Conservation (phyloP, 2,888 invertebrate genomes). For the Eremobia ochroleuca region DNA sequence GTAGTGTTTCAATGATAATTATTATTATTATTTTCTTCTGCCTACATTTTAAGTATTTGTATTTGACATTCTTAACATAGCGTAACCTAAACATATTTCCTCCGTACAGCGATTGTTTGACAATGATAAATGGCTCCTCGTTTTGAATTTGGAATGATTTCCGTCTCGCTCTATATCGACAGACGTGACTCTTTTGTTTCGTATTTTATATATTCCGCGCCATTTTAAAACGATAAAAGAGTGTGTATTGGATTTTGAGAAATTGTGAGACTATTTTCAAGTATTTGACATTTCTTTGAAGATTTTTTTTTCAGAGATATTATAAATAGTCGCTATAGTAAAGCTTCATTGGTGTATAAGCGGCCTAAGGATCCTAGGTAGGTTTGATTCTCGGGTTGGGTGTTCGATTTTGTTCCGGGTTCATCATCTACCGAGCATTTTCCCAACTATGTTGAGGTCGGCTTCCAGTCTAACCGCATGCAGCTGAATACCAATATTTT, state of each 20-base stretch:
- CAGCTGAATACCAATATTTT: too few relatives aligned
- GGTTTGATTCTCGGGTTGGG: neutral
- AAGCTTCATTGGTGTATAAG: neutral
- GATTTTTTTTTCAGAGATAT: neutral
- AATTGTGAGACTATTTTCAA: neutral
- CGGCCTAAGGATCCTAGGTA: too few relatives aligned
- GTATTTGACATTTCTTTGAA: neutral
- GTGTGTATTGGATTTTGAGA: slow-evolving; percentile 10
- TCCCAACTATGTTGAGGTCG: too few relatives aligned
- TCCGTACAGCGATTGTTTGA: slow-evolving; percentile 21
- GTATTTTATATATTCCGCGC: neutral
- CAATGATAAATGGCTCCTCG: slow-evolving; percentile 49
- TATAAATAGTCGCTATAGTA: neutral
- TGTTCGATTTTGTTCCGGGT: neutral
- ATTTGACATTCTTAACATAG: neutral
- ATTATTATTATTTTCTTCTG: too few relatives aligned
- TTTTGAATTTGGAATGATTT: slow-evolving; percentile 52
- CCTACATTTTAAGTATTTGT: too few relatives aligned
- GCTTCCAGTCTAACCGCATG: too few relatives aligned
- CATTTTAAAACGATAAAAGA: slow-evolving; percentile 37
- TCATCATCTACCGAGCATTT: too few relatives aligned
- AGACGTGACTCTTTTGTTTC: slow-evolving; percentile 38
- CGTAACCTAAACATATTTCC: slow-evolving; percentile 36
- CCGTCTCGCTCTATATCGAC: slow-evolving; percentile 14
- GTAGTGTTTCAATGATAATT: too few relatives aligned